phyloP scores from a whole-genome alignment of 1,140 invertebrate species.

The Nixonia krombeini region DNA sequence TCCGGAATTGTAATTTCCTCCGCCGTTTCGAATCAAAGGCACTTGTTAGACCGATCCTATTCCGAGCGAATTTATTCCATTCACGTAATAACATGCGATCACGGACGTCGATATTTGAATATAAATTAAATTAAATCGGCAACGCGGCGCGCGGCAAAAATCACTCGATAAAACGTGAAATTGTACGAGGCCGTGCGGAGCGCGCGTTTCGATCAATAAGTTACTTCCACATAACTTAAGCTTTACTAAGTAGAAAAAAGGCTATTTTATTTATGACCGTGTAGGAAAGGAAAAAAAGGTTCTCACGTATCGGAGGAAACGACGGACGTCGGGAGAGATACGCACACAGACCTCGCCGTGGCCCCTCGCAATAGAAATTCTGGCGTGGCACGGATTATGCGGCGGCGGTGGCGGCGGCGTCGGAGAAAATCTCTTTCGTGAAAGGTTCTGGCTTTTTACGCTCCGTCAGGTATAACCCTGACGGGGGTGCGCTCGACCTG shows the following conservation, averaged over 20 bases:
- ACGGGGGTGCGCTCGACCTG: conserved; percentile 35
- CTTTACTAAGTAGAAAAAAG: conserved; percentile 7
- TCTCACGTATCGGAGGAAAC: conserved; percentile 33
- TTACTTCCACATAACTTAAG: conserved; percentile 4
- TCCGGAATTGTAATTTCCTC: too few species aligned
- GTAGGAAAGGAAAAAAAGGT: conserved; percentile 16
- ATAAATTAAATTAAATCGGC: background rate
- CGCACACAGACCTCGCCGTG: conserved; percentile 22
- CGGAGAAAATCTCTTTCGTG: conserved; percentile 36
- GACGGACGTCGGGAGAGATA: conserved; percentile 15
- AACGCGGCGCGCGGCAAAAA: too few species aligned
- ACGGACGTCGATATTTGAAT: background rate
- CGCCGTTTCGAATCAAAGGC: too few species aligned
- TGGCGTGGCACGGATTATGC: conserved; percentile 26
- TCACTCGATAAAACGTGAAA: background rate
- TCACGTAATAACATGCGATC: background rate
- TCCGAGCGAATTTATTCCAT: background rate
- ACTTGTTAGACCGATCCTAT: too few species aligned
- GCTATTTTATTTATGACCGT: conserved; percentile 23
- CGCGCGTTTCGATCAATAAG: background rate
- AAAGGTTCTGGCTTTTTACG: conserved; percentile 38
- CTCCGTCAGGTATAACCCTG: conserved; percentile 42
- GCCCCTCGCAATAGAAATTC: conserved; percentile 36
- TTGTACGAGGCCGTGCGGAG: background rate
- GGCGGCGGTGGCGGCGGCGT: conserved; percentile 26